Evolutionary conservation across 1,140 invertebrate species (phyloP).

Genomic region (Schlechtendalia chinensis): DNA sequence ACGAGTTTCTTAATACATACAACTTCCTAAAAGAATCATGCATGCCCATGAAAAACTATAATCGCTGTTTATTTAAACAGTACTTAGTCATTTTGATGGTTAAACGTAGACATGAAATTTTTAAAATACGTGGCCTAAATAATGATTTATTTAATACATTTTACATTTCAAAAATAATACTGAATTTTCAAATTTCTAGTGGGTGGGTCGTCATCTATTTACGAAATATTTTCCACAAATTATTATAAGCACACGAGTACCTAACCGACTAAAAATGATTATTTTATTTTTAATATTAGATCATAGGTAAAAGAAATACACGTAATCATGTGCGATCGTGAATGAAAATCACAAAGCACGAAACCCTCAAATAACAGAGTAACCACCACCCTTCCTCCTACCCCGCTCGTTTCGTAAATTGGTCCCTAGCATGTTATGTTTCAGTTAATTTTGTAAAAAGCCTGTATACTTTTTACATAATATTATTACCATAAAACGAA

Average conservation of each 20-base stretch:
- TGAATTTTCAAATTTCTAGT: background rate
- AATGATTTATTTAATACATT: background rate
- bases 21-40: no score
- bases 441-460: constrained; percentile 14
- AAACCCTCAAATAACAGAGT: background rate
- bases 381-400: background rate
- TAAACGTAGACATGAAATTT: no score
- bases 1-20: no score
- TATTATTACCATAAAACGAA: constrained; percentile 5
- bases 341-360: constrained; percentile 14
- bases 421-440: constrained; percentile 1
- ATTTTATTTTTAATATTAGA: background rate
- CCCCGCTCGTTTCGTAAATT: background rate
- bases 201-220: no score
- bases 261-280: background rate
- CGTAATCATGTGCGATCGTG: background rate
- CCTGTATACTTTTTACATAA: constrained; percentile 10
- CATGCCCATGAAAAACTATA: no score
- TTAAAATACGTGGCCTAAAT: background rate
- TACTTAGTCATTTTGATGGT: no score
- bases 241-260: background rate
- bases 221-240: background rate
- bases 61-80: no score
- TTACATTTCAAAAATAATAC: background rate
- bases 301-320: background rate